A percentile compares a stretch with the other conserved stretches of the same genome.
Evolutionary conservation across 92 coral and sea anemone genomes (phyloP).

Genomic region (Isaurus tuberculatus): DNA sequence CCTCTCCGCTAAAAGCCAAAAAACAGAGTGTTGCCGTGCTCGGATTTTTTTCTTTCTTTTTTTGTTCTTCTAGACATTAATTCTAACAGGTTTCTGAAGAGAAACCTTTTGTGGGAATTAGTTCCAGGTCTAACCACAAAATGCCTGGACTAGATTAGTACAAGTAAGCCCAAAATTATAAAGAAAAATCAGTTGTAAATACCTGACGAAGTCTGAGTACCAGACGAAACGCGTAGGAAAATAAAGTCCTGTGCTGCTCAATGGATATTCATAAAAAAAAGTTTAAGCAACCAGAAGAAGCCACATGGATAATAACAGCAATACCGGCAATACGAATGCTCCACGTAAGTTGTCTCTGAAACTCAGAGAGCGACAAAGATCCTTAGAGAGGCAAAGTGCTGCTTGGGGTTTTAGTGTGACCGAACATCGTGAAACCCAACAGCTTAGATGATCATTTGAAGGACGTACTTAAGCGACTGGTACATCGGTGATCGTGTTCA

Average conservation of each 20-base stretch:
- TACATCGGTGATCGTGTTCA: constrained; percentile 5
- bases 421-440: constrained; percentile 18
- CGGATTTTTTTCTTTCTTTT: neutral
- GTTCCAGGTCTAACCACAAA: constrained; percentile 12
- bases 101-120: constrained; percentile 13
- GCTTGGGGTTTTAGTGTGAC: constrained; percentile 19
- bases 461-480: constrained; percentile 23
- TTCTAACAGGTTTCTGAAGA: constrained; percentile 12
- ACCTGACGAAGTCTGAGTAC: too few species aligned
- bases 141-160: neutral
- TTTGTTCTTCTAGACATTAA: neutral
- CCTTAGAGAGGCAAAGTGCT: constrained; percentile 24
- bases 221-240: too few species aligned
- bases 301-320: constrained; percentile 27
- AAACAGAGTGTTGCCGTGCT: constrained; percentile 17
- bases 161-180: too few species aligned
- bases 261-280: neutral
- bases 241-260: constrained; percentile 2
- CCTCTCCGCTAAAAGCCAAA: neutral
- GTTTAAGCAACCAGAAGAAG: constrained; percentile 32
- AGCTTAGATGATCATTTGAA: constrained; percentile 16
- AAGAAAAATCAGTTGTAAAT: too few species aligned
- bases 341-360: constrained; percentile 28
- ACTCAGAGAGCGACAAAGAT: constrained; percentile 27
- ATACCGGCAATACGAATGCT: constrained; percentile 17